These are phyloP conservation scores for Pangasius macronema DNA, from an alignment of 2,797 vertebrate species.

Conservation along the genomic window DNA sequence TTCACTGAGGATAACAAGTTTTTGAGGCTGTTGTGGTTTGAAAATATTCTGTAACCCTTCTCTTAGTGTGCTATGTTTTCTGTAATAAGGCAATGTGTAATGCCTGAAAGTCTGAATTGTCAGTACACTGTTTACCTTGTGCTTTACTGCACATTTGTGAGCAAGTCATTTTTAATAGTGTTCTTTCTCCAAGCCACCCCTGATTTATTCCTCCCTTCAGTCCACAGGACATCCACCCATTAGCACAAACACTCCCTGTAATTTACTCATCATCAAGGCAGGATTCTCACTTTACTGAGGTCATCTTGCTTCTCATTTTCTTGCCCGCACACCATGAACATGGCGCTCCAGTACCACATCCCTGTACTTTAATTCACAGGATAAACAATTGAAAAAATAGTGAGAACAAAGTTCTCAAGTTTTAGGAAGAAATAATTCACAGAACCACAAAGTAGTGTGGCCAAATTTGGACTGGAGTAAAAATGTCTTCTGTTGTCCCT, in stretches of 20 bases:
- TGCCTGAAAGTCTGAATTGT: background rate
- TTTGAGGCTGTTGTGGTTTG: background rate
- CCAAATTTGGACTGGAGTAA: background rate
- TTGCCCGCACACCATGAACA: slow-evolving; percentile 66
- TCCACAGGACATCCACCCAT: slow-evolving; percentile 66
- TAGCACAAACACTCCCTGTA: slow-evolving; percentile 71
- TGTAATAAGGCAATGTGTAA: background rate
- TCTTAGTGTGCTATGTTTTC: no score
- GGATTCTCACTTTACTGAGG: slow-evolving; percentile 63
- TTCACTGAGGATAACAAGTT: background rate
- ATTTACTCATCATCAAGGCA: slow-evolving; percentile 70
- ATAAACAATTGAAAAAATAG: slow-evolving; percentile 26
- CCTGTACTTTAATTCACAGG: slow-evolving; percentile 30
- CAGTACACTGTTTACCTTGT: background rate
- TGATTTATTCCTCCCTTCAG: slow-evolving; percentile 64
- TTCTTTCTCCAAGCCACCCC: slow-evolving; percentile 57
- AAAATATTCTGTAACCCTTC: slow-evolving; percentile 2
- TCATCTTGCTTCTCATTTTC: slow-evolving; percentile 73
- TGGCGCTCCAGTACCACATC: slow-evolving; percentile 60
- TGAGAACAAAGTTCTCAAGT: background rate
- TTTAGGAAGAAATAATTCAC: background rate
- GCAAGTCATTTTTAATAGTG: slow-evolving; percentile 45
- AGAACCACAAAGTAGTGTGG: background rate
- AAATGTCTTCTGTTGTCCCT: background rate
- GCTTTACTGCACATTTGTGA: slow-evolving; percentile 29